Percentiles rank a stretch among this genome's conserved stretches.
Conservation (phyloP, 2,113 vertebrate species). For the Lophochroa leadbeateri region DNA sequence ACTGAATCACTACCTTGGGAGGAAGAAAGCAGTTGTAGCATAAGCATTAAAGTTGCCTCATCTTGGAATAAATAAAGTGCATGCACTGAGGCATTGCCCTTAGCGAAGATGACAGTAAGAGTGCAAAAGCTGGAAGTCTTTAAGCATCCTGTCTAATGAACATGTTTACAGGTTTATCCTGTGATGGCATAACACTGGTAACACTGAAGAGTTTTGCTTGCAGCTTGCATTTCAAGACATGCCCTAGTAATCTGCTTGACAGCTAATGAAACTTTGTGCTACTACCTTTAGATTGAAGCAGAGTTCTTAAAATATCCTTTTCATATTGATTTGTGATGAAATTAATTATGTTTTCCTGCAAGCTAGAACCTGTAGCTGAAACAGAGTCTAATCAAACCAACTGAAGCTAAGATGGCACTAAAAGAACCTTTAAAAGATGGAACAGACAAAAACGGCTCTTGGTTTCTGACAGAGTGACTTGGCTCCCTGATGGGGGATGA, state of each 20-base stretch:
- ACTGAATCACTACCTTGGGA: neutral
- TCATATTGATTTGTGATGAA: conserved; percentile 66
- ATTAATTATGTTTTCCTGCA: conserved; percentile 57
- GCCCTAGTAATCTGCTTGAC: conserved; percentile 33
- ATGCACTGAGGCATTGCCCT: neutral
- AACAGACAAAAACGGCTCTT: neutral
- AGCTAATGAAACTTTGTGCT: conserved; percentile 9
- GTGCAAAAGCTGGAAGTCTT: neutral
- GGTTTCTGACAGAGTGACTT: neutral
- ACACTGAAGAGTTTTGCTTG: neutral
- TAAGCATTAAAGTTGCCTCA: neutral
- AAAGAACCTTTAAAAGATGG: neutral
- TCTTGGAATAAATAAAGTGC: neutral
- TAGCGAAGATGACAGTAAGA: neutral
- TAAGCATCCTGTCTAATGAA: neutral
- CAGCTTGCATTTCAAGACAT: conserved; percentile 23
- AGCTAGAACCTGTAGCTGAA: neutral
- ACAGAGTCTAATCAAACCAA: conserved; percentile 3
- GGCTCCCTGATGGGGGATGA: neutral
- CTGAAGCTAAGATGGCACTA: neutral
- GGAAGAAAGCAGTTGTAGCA: neutral
- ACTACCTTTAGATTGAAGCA: conserved; percentile 57
- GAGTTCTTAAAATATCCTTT: conserved; percentile 55
- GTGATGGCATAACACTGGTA: neutral
- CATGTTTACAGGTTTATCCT: neutral